Conservation (phyloP, 2,888 invertebrate genomes). For the Serrognathus titanus region DNA sequence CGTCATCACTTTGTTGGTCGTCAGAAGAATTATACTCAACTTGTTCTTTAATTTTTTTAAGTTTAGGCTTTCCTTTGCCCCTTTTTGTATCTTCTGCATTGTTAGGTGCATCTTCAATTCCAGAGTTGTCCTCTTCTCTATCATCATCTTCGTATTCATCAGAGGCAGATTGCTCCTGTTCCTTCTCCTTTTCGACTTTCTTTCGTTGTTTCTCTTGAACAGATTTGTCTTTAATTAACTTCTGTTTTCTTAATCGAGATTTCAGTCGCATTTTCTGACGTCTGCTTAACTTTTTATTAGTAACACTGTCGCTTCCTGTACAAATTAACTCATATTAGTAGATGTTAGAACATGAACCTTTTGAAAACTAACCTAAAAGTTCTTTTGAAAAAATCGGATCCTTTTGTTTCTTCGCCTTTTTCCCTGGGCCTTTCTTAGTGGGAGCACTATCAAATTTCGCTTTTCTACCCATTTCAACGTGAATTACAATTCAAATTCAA, state of each 20-base stretch:
- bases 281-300: conserved; percentile 22
- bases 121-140: conserved; percentile 24
- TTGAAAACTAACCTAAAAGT: conserved; percentile 46
- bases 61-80: conserved; percentile 41
- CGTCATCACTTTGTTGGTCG: conserved; percentile 26
- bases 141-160: conserved; percentile 26
- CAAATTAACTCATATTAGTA: not conserved
- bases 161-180: conserved; percentile 32
- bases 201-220: conserved; percentile 23
- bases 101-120: conserved; percentile 30
- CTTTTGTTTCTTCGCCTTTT: conserved; percentile 82
- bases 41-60: conserved; percentile 35
- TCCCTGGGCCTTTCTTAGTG: conserved; percentile 78
- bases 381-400: conserved; percentile 69
- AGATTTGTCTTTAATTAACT: conserved; percentile 22
- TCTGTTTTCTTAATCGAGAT: conserved; percentile 35
- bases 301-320: conserved; percentile 46
- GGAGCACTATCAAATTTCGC: conserved; percentile 69
- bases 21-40: conserved; percentile 6
- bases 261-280: conserved; percentile 34
- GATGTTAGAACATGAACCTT: not conserved
- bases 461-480: conserved; percentile 74
- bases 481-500: not conserved
- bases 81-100: conserved; percentile 39
- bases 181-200: conserved; percentile 34